Evolutionary conservation across 2,113 vertebrate species (phyloP).

Genomic region (Dasyprocta punctata): DNA sequence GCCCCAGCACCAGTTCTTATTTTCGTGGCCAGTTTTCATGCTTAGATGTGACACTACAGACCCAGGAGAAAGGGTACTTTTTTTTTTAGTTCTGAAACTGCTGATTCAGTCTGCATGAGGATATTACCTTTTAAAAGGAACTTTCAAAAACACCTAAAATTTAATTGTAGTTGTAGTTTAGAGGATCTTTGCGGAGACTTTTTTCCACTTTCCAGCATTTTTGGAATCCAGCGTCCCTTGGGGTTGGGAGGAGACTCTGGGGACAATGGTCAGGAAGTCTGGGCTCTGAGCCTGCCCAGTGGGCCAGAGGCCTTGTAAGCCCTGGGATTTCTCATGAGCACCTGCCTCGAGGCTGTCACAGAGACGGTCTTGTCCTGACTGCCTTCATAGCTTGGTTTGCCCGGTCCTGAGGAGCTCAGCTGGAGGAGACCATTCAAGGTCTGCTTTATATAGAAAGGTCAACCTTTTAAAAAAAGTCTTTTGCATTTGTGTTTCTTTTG

Average conservation of each 20-base stretch:
- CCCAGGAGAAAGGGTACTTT: constrained; percentile 27
- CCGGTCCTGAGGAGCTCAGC: neutral
- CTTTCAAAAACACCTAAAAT: constrained; percentile 82
- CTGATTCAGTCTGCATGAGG: constrained; percentile 74
- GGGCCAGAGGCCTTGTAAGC: neutral
- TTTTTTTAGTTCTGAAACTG: constrained; percentile 71
- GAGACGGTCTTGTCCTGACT: neutral
- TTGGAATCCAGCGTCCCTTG: constrained; percentile 48
- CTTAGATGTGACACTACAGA: neutral
- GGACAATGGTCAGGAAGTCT: neutral
- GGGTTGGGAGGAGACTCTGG: constrained; percentile 35
- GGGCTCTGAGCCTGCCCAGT: neutral
- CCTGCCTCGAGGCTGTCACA: neutral
- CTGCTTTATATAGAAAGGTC: neutral
- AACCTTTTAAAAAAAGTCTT: neutral
- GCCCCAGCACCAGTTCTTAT: neutral
- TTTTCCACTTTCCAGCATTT: constrained; percentile 51
- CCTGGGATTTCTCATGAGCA: neutral
- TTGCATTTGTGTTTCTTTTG: constrained; percentile 28
- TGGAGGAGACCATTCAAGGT: neutral
- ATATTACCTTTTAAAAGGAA: constrained; percentile 73
- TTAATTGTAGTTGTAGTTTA: constrained; percentile 57
- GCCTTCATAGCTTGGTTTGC: neutral
- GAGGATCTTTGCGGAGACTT: constrained; percentile 59
- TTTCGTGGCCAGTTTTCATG: neutral